Evolutionary conservation across 2,888 invertebrate genomes (phyloP), one percentile per base, ranked within the genome.

Genomic region (Drosophila acutilabella): DNA sequence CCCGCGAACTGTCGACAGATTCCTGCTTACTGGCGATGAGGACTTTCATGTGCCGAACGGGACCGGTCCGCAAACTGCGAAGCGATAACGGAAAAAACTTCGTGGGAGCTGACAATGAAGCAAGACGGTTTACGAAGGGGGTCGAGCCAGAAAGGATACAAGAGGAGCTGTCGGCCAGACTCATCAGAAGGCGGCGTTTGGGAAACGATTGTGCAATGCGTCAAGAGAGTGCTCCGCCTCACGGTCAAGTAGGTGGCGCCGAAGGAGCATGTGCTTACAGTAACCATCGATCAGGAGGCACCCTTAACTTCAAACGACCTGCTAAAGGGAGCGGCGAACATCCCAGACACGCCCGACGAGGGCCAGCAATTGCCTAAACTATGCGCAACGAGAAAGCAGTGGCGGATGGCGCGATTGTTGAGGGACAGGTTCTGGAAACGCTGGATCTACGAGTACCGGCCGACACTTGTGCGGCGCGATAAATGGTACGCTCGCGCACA

Each of bases 271-370:
- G 11, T 11, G 11, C 11, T 48, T 2, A 2, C 11, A 11, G 10
- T 51, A 16, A 13, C 36, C 13, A 33, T n/a, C 5, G 20, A 36
- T 13, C 36, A 36, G 20, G 8, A 51, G 7, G n/a, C 36, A 13
- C 38, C 50, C 13, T 16, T 51, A 4, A 51, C 38, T 4, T 38
- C 50, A 6, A 38, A 51, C 6, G 38, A 51, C 11, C n/a, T 51
- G 13, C 13, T 50, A 1, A 38, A 38, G 6, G 38, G 18, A 11
- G 14, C 11, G 13, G 4, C 36, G 1, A 8, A 50, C 36, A 6
- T 23, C 11, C 33, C 8, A 11, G 11, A 8, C 33, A 33, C 8
- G 4, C 16, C 1, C 50, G 36, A 13, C 6, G 18, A 14, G 11
- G 10, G 18, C 14, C 14, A 48, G 16, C 14, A 30, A 23, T 14